Conservation (phyloP, 1,140 invertebrate species). For the Drosophila willistoni region DNA sequence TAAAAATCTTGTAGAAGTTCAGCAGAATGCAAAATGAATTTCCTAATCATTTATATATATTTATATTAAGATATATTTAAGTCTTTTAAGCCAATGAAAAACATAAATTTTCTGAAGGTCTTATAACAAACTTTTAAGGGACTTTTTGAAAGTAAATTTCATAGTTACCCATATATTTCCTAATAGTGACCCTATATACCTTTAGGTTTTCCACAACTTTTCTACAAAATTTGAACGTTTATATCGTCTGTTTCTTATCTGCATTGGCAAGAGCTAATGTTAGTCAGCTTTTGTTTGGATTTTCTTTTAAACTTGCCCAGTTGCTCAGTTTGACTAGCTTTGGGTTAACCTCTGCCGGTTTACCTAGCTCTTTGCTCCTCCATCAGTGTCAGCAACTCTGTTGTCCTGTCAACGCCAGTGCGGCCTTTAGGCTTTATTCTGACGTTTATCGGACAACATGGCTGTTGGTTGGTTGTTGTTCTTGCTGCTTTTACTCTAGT, state of each 20-base stretch:
- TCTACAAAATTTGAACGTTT: neutral
- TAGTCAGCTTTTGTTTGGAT: slow-evolving; percentile 7
- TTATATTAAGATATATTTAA: too few relatives aligned
- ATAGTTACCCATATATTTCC: too few relatives aligned
- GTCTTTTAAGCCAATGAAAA: too few relatives aligned
- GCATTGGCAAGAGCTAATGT: neutral
- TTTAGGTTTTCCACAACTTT: neutral
- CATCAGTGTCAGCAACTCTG: slow-evolving; percentile 66
- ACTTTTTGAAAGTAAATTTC: too few relatives aligned
- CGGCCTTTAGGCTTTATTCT: slow-evolving; percentile 34
- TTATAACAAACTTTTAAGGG: too few relatives aligned
- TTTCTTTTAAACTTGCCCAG: slow-evolving; percentile 2
- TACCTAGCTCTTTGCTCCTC: slow-evolving; percentile 36
- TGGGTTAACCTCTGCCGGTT: slow-evolving; percentile 22
- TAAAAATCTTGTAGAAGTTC: neutral
- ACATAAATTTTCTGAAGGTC: too few relatives aligned
- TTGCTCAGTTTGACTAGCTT: slow-evolving; percentile 19
- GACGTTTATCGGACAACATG: slow-evolving; percentile 57
- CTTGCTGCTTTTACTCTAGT: slow-evolving; percentile 10
- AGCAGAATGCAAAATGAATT: too few relatives aligned
- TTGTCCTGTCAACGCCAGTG: slow-evolving; percentile 47
- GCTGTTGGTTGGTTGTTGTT: slow-evolving; percentile 29
- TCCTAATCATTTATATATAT: too few relatives aligned
- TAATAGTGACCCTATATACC: too few relatives aligned
- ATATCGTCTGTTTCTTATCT: slow-evolving; percentile 6